phyloP scores from a whole-genome alignment of 2,113 vertebrate species.

The Gorsachius goisagi region DNA sequence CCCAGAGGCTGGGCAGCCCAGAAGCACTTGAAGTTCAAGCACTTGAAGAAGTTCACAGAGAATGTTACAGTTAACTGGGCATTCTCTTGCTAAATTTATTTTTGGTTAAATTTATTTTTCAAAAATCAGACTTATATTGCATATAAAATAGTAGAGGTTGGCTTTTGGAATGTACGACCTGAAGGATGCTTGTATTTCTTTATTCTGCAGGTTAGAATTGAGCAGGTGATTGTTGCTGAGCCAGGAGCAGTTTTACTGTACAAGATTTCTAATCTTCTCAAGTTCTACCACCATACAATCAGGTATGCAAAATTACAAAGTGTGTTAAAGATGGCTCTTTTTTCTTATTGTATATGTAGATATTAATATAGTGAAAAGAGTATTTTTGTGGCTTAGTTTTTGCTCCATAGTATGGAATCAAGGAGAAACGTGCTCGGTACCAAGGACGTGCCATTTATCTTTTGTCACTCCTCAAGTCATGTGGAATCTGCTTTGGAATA shows the following conservation, averaged over 20 bases:
- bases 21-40: neutral
- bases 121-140: neutral
- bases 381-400: neutral
- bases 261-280: conserved; percentile 97
- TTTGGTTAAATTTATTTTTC: neutral
- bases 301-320: conserved; percentile 75
- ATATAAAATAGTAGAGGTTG: neutral
- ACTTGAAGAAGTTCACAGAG: neutral
- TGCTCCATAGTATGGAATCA: neutral
- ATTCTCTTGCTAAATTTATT: neutral
- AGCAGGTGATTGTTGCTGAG: conserved; percentile 96
- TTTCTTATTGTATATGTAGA: neutral
- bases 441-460: neutral
- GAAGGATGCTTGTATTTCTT: neutral
- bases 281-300: conserved; percentile 98
- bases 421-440: neutral
- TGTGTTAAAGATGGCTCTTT: neutral
- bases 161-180: neutral
- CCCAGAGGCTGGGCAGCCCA: neutral
- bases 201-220: conserved; percentile 89
- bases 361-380: neutral
- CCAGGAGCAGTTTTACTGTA: conserved; percentile 95
- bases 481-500: neutral
- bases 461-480: neutral
- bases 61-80: neutral